A percentile compares a stretch with the other conserved stretches of the same genome.
Conservation (phyloP, 2,888 invertebrate species). For the Catocala sponsa region DNA sequence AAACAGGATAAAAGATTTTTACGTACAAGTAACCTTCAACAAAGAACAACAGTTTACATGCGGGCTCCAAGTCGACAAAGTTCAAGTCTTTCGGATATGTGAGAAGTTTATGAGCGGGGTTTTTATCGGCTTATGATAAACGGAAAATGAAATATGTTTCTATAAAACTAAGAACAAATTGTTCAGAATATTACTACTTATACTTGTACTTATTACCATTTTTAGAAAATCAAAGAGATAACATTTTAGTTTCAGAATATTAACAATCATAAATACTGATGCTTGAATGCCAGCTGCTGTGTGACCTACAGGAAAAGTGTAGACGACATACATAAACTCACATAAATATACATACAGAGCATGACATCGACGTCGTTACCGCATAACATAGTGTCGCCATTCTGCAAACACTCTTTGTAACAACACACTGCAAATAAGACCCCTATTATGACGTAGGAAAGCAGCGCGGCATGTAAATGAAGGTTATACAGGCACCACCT, state of each 20-base stretch:
- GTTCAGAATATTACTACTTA: not conserved
- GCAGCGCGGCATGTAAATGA: slow-evolving; percentile 68
- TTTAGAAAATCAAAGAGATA: too few relatives aligned
- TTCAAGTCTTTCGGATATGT: slow-evolving; percentile 28
- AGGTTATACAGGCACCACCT: slow-evolving; percentile 66
- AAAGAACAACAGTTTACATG: slow-evolving; percentile 40
- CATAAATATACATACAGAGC: slow-evolving; percentile 9
- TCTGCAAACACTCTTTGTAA: slow-evolving; percentile 41
- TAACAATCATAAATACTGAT: not conserved
- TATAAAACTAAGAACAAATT: slow-evolving; percentile 3
- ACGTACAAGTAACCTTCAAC: slow-evolving; percentile 33
- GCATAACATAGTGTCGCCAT: slow-evolving; percentile 45
- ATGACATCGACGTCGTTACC: slow-evolving; percentile 34
- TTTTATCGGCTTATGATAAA: slow-evolving; percentile 7
- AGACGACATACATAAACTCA: slow-evolving; percentile 8
- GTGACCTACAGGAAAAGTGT: slow-evolving; percentile 22
- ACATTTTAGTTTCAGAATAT: not conserved
- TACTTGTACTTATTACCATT: too few relatives aligned
- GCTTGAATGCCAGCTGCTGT: slow-evolving; percentile 11
- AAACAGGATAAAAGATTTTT: slow-evolving; percentile 26
- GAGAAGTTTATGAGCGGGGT: slow-evolving; percentile 18
- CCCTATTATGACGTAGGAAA: slow-evolving; percentile 64
- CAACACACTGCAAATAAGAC: slow-evolving; percentile 59
- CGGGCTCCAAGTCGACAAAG: slow-evolving; percentile 18
- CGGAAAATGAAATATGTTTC: slow-evolving; percentile 6